phyloP scores from a whole-genome alignment of 2,888 invertebrate species.

The Limnephilus marmoratus region DNA sequence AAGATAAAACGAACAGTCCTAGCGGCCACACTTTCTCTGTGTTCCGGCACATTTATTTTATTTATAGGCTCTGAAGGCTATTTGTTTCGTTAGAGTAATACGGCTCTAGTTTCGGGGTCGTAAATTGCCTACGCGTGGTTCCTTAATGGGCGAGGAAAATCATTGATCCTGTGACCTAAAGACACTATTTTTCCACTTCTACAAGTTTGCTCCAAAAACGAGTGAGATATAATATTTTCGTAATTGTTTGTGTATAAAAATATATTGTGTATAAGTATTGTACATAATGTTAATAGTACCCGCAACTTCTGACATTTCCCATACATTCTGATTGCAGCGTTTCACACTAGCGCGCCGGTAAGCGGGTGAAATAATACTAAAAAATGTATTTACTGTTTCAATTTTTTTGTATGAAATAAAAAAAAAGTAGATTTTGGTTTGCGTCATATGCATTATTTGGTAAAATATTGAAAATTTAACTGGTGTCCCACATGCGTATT shows the following conservation, averaged over 20 bases:
- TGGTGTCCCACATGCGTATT: too few species aligned
- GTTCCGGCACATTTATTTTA: conserved; percentile 45
- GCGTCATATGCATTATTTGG: too few species aligned
- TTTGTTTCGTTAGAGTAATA: conserved; percentile 38
- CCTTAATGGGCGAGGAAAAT: conserved; percentile 27
- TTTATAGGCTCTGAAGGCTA: conserved; percentile 37
- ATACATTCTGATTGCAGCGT: too few species aligned
- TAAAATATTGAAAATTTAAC: too few species aligned
- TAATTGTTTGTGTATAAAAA: neutral
- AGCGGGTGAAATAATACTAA: too few species aligned
- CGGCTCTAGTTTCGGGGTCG: conserved; percentile 20
- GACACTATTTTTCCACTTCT: neutral
- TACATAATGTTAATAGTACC: too few species aligned
- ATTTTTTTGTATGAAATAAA: too few species aligned
- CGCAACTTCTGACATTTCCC: too few species aligned
- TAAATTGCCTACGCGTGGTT: conserved; percentile 25
- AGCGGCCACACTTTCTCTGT: conserved; percentile 25
- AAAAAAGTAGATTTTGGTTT: too few species aligned
- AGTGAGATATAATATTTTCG: neutral
- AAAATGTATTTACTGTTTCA: too few species aligned
- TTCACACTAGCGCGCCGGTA: too few species aligned
- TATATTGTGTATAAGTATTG: too few species aligned
- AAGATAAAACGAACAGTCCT: conserved; percentile 5
- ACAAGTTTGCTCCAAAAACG: neutral
- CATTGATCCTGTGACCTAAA: conserved; percentile 25